These are phyloP conservation scores for Platyscapa corneri DNA, from an alignment of 1,140 invertebrate genomes.

Conservation along the genomic window DNA sequence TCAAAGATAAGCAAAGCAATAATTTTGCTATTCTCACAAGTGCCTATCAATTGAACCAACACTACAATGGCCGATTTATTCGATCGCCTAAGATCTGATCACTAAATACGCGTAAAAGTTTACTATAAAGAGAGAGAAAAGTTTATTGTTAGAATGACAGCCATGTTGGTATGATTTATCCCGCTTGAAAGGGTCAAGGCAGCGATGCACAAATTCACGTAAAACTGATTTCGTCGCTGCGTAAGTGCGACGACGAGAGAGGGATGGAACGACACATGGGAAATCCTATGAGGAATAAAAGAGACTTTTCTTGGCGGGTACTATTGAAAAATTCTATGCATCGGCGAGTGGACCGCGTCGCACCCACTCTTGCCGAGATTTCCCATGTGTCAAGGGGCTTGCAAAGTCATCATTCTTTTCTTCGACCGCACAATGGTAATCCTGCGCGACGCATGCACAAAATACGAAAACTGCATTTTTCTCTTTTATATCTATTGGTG, in stretches of 20 bases:
- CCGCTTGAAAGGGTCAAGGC: neutral
- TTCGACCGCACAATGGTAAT: constrained; percentile 5
- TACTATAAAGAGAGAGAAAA: neutral
- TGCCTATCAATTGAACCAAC: neutral
- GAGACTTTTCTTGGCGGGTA: neutral
- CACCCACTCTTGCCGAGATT: constrained; percentile 38
- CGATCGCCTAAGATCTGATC: no score
- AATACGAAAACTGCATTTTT: constrained; percentile 24
- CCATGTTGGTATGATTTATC: neutral
- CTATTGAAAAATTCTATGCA: constrained; percentile 55
- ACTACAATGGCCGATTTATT: no score
- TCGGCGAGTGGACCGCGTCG: constrained; percentile 42
- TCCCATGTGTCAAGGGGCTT: constrained; percentile 51
- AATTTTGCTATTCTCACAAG: no score
- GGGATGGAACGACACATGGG: constrained; percentile 39
- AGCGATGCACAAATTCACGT: neutral
- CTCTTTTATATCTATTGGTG: no score
- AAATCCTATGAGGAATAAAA: constrained; percentile 46
- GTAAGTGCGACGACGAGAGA: neutral
- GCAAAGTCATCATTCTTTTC: constrained; percentile 36
- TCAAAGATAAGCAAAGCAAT: no score
- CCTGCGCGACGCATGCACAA: neutral
- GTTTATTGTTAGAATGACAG: neutral
- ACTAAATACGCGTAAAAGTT: neutral
- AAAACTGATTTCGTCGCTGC: neutral